phyloP scores from a whole-genome alignment of 2,113 vertebrate genomes.

The Microtus montanus region DNA sequence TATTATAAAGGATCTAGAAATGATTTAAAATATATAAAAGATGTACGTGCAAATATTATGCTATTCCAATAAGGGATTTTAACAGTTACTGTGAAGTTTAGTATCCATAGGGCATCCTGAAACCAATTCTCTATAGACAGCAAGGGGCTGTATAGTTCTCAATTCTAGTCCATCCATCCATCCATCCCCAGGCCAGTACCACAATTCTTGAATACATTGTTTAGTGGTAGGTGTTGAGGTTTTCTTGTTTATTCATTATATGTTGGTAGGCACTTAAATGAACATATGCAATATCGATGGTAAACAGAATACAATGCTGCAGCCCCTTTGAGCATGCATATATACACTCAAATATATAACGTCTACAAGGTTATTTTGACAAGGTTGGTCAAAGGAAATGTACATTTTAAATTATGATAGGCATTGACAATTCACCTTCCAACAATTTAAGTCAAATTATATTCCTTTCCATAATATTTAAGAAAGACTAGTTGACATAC shows the following conservation, averaged over 20 bases:
- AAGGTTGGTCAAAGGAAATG: background rate
- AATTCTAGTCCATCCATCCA: background rate
- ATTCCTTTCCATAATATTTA: background rate
- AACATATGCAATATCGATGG: background rate
- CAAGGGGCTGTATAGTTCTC: background rate
- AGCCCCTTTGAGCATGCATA: background rate
- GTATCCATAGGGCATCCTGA: background rate
- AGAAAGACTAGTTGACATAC: background rate
- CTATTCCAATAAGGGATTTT: background rate
- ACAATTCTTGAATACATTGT: background rate
- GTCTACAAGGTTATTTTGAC: conserved; percentile 1
- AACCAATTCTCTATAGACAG: background rate
- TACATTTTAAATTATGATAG: conserved; percentile 29
- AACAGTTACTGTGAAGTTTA: background rate
- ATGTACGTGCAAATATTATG: background rate
- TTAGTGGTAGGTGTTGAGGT: background rate
- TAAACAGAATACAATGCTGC: background rate
- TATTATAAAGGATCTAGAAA: background rate
- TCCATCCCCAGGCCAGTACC: background rate
- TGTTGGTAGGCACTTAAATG: conserved; percentile 12
- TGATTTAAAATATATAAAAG: background rate
- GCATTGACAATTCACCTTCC: background rate
- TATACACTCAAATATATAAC: background rate
- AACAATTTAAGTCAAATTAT: background rate
- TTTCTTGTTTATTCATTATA: conserved; percentile 6